phyloP scores from a whole-genome alignment of 2,888 invertebrate genomes.

The Chironomus tentans region DNA sequence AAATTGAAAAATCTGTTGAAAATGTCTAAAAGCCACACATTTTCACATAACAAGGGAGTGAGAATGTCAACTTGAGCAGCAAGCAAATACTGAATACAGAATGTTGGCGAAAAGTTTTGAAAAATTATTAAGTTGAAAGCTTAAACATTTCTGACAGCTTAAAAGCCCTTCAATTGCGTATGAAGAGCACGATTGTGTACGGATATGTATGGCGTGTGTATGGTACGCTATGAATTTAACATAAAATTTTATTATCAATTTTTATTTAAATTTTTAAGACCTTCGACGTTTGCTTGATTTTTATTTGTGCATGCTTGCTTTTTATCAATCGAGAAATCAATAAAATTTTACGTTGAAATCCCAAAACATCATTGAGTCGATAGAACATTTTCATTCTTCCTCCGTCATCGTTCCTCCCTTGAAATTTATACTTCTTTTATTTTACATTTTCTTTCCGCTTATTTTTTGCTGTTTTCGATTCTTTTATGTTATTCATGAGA shows the following conservation, averaged over 20 bases:
- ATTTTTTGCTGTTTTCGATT: too few species aligned
- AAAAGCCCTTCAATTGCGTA: background rate
- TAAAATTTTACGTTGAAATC: background rate
- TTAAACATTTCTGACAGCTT: conserved; percentile 1
- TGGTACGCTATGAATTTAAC: background rate
- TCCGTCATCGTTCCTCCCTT: background rate
- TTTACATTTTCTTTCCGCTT: too few species aligned
- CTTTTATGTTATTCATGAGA: too few species aligned
- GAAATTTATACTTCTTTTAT: background rate
- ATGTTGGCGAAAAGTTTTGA: background rate
- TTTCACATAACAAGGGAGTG: too few species aligned
- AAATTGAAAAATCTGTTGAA: too few species aligned
- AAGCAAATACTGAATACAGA: too few species aligned
- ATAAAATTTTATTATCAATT: background rate
- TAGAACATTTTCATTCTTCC: background rate
- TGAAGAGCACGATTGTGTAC: too few species aligned
- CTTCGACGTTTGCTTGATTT: too few species aligned
- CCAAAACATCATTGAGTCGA: background rate
- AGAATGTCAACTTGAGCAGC: too few species aligned
- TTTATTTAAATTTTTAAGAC: background rate
- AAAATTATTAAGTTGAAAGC: background rate
- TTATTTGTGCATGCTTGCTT: background rate
- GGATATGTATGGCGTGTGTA: background rate
- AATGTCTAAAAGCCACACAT: too few species aligned
- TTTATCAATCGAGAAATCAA: background rate